Evolutionary conservation across 1,140 invertebrate species (phyloP), one percentile per base, ranked within the genome.

Genomic region (Aphelenchoides fujianensis): DNA sequence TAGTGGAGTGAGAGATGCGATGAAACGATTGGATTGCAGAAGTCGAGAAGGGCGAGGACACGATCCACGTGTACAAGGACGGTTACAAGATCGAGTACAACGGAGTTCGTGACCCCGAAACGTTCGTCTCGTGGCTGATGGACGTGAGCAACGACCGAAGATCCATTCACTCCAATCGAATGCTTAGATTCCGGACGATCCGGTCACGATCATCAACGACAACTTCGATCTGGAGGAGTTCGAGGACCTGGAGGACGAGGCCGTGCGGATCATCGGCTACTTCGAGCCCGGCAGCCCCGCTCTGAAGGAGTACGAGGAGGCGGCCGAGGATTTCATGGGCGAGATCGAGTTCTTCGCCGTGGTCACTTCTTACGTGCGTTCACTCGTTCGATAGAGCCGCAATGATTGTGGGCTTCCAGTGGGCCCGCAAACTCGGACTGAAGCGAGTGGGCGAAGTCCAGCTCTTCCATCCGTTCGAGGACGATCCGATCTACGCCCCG

Each of bases 41-140:
- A 76, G 82, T 83, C 2, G 82, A 83, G 27, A 83, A 83, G 48
- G 82, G 82, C 48, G 82, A 83, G 69, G 81, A 84, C 62, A 82
- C 74, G n/a, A 82, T 82, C 57, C 82, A 83, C 66, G 82, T 83
- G 9, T 83, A 83, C 73, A 83, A 83, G 64, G 82, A 83, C 69
- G 82, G 82, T 36, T 83, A 83, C 71, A 83, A 83, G 55, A 83
- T 83, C 32, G 82, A 83, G 48, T 83, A 84, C 73, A 81, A 84
- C 69, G 82, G 82, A 31, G 82, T 83, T 41, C 74, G 83, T 12
- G 82, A 83, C 66, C 82, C 82, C 9, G 82, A 83, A 52, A 84
- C 83, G 7, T 83, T 83, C 53, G 82, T 83, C 35, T 82, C 80
- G 3, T 83, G 82, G 82, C 61, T 83, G 5, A 83, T 83, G 82